Evolutionary conservation across 2,797 vertebrate species (phyloP).

Genomic region (Tenualosa ilisha): DNA sequence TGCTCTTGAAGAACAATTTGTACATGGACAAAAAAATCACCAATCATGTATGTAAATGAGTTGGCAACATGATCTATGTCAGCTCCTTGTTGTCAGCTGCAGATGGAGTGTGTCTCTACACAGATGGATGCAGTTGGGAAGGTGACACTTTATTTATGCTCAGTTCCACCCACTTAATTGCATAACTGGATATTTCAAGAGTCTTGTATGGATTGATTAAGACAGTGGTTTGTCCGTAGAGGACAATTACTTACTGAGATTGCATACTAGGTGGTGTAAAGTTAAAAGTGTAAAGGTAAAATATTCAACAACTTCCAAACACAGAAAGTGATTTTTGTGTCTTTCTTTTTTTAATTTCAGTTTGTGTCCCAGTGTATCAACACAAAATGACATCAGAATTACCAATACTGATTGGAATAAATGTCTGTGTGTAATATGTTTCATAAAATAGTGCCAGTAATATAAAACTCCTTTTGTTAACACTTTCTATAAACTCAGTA

Average conservation of each 20-base stretch:
- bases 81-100: background rate
- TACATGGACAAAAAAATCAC: background rate
- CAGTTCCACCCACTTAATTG: background rate
- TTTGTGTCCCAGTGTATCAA: background rate
- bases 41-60: background rate
- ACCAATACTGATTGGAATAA: background rate
- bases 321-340: background rate
- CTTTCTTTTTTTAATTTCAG: background rate
- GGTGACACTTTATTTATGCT: conserved; percentile 2
- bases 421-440: background rate
- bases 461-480: background rate
- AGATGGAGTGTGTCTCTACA: background rate
- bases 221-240: background rate
- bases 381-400: background rate
- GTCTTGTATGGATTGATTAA: background rate
- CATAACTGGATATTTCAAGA: background rate
- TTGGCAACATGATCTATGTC: background rate
- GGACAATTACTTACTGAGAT: background rate
- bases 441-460: background rate
- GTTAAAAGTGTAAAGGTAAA: background rate
- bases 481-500: no score
- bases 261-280: background rate
- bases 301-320: background rate
- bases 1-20: background rate
- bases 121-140: background rate